Evolutionary conservation across 1,140 invertebrate species (phyloP).

Genomic region (Diabrotica undecimpunctata): DNA sequence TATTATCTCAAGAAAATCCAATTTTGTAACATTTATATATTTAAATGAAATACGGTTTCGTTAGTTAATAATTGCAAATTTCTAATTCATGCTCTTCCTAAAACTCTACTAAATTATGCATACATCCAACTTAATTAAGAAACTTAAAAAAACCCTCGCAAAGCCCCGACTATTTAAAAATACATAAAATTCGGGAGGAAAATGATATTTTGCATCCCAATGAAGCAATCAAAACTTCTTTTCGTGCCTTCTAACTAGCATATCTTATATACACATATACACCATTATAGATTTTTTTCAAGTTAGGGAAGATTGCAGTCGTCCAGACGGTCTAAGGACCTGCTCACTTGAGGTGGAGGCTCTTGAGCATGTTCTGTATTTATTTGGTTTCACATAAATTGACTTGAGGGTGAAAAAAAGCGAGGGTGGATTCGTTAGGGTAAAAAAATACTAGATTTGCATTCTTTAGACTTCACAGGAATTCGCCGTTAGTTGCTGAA

Average conservation of each 20-base stretch:
- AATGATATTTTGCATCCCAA: conserved; percentile 27
- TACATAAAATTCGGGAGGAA: conserved; percentile 19
- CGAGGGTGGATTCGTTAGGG: conserved; percentile 46
- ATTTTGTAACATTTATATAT: too few species aligned
- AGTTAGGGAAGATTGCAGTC: conserved; percentile 42
- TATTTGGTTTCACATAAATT: conserved; percentile 33
- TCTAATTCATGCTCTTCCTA: conserved; percentile 16
- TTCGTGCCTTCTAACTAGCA: conserved; percentile 44
- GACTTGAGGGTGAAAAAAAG: conserved; percentile 45
- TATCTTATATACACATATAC: conserved; percentile 46
- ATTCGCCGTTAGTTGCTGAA: conserved; percentile 21
- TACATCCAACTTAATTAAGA: conserved; percentile 18
- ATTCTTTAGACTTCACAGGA: conserved; percentile 32
- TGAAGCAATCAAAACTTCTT: conserved; percentile 43
- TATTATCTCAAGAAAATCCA: too few species aligned
- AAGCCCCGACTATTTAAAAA: conserved; percentile 18
- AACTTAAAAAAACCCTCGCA: conserved; percentile 7
- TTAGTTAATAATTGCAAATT: background rate
- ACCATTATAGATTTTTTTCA: conserved; percentile 46
- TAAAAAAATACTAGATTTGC: conserved; percentile 46
- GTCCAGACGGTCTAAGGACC: conserved; percentile 27
- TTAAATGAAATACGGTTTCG: too few species aligned
- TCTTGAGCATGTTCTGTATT: conserved; percentile 9
- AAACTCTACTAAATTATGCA: conserved; percentile 21
- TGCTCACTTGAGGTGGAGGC: conserved; percentile 11